Base-by-base conservation (phyloP, 2,113 vertebrate genomes). In the Halichoeres trimaculatus region DNA sequence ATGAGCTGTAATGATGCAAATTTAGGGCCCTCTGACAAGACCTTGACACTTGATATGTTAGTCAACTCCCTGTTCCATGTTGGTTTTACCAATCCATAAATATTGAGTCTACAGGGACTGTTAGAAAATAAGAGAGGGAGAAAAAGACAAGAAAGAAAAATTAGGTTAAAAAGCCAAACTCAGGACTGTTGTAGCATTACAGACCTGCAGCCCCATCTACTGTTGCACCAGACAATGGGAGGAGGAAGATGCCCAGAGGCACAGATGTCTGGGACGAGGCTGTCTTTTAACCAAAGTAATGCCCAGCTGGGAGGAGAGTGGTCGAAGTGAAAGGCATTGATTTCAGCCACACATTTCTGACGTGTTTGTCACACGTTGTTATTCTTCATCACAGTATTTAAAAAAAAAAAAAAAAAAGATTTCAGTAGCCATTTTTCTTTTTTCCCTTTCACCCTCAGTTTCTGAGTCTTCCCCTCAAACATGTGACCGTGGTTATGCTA, bases 181-280 rank as follows among this genome's bases (percentile, higher is more conserved):
- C 19, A 20, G 0, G 17, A 51, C 22, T 63, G 41, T 64, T 52
- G 57, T 22, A 34, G 56, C 78, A 63, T 48, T 63, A 59, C 74
- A 87, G 88, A 84, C 38, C 85, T 91, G 66, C 80, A 92, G 90
- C 89, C 79, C 89, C 92, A 90, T 89, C 91, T 92, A 79, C 91
- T 92, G 92, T 91, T 89, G 60, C 50, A 0, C 36, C 59, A 85
- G 19, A 86, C 78, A 88, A 82, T 45, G 56, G 77, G 40, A 79
- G 47, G 38, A 24, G 50, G 56, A n/a, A 80, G 78, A 78, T 61
- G 73, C 65, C 75, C 55, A 30, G 53, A 81, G 73, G 76, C 82
- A 41, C 51, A 71, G 57, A 69, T 72, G 66, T 87, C 78, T 81
- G 67, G 26, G 22, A 10, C 67, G 57, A 73, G 38, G 11, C 52